Percentiles rank a stretch among this genome's conserved stretches.
Evolutionary conservation across 2,888 invertebrate species (phyloP).

Genomic region (Tinea pellionella): DNA sequence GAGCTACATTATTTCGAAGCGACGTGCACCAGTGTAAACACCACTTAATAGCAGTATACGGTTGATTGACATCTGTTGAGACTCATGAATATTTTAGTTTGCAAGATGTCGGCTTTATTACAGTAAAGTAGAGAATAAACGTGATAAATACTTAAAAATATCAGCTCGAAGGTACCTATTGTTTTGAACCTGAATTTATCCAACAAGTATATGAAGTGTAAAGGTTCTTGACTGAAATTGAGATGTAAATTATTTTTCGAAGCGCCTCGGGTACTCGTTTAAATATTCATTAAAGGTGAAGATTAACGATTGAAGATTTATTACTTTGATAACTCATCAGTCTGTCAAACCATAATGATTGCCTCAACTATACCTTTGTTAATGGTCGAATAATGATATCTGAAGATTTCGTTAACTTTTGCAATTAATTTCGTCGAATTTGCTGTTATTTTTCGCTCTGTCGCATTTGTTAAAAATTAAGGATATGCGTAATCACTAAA

Average conservation of each 20-base stretch:
- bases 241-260: neutral
- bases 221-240: neutral
- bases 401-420: no score
- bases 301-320: constrained; percentile 1
- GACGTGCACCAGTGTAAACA: no score
- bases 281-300: neutral
- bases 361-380: neutral
- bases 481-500: no score
- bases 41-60: neutral
- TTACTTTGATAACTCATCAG: neutral
- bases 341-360: neutral
- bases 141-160: no score
- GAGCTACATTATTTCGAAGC: no score
- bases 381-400: no score
- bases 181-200: neutral
- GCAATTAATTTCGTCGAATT: no score
- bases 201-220: no score
- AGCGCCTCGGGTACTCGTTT: neutral
- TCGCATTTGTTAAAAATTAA: no score
- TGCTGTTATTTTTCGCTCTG: no score
- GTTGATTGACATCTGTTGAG: neutral
- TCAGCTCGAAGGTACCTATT: neutral
- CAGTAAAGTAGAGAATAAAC: no score
- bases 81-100: neutral
- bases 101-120: neutral